Base-by-base conservation (phyloP, 2,797 vertebrate genomes). In the Schizothorax lantsangensis region DNA sequence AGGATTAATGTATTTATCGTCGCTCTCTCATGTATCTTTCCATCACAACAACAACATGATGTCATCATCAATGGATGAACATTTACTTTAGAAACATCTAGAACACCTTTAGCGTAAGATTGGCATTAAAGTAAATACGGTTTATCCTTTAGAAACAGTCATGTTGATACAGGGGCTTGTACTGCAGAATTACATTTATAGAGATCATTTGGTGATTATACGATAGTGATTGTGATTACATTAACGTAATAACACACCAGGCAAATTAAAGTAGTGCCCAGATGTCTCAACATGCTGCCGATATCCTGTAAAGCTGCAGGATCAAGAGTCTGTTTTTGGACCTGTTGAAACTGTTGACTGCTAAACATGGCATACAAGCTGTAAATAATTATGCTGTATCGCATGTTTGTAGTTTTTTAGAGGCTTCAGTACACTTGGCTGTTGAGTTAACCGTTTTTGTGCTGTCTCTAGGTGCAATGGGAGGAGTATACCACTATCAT, bases 401-500 rank as follows among this genome's bases (percentile, higher is more conserved):
- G 12, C 45, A 23, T 69, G 74, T 57, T 85, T 79, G 78, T 85
- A n/a, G 52, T 72, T 33, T 71, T 85, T 64, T 74, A 64, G 71
- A 72, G 59, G 30, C 23, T 45, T 43, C 40, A n/a, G 14, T 62
- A 33, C 26, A n/a, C 74, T 62, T 71, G 54, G 52, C 77, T 47
- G 84, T 62, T 59, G 26, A 26, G 33, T 84, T 78, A 71, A 83
- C 81, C n/a, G 6, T 43, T 23, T 15, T 82, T 26, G 59, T 78
- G 59, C 40, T 83, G 6, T 85, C n/a, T 78, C 14, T 52, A 99
- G 98, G 98, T 94, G 97, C 96, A 91, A 95, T 97, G 91, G 97
- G 95, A 87, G 95, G 96, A 93, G 92, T 97, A 40, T 97, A 97
- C 95, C 97, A 96, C 88, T 98, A 96, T 93, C 97, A 97, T 92